A percentile compares a stretch with the other conserved stretches of the same genome.
These are phyloP conservation scores for Machimus rusticus DNA, from an alignment of 2,888 invertebrate species.

Conservation along the genomic window DNA sequence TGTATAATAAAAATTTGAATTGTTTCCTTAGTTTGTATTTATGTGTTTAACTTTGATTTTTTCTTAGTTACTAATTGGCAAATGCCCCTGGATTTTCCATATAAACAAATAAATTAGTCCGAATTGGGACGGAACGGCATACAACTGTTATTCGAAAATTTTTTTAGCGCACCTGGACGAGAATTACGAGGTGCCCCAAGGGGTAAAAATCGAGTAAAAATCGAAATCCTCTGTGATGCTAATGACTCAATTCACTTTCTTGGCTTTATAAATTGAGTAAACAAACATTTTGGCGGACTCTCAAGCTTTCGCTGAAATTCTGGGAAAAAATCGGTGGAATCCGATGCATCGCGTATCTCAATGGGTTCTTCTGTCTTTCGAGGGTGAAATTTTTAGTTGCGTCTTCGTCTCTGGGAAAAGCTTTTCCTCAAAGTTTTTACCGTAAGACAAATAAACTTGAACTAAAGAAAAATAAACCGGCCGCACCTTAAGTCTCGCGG, in stretches of 20 bases:
- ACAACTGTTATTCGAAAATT: neutral
- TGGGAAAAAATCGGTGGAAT: neutral
- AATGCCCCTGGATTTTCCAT: neutral
- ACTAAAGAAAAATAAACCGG: neutral
- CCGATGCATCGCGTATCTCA: neutral
- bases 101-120: neutral
- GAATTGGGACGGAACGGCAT: neutral
- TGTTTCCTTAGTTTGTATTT: neutral
- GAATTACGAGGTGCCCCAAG: neutral
- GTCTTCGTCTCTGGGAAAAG: neutral
- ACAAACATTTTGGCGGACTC: neutral
- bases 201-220: neutral
- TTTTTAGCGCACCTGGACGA: neutral
- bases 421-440: constrained; percentile 7
- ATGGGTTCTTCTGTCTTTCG: neutral
- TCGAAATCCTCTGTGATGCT: neutral
- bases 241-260: neutral
- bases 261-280: neutral
- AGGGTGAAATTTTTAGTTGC: neutral
- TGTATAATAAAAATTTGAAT: neutral
- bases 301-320: neutral
- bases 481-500: constrained; percentile 6
- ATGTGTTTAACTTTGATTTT: neutral
- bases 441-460: neutral
- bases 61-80: neutral